These are phyloP conservation scores for Anastrepha obliqua DNA, from an alignment of 1,140 invertebrate genomes.

Conservation along the genomic window DNA sequence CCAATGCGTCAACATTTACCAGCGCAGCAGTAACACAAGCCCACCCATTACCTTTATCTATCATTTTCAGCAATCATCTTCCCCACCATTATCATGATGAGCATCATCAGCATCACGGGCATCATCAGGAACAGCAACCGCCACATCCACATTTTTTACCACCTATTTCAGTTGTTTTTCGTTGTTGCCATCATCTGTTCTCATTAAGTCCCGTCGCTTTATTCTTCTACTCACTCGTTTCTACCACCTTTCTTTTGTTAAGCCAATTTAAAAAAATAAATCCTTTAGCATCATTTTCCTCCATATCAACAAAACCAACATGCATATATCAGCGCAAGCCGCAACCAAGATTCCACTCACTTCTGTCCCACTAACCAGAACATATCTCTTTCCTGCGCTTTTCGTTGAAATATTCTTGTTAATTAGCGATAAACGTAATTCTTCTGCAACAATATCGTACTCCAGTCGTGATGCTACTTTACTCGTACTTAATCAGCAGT, in stretches of 20 bases:
- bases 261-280: not conserved
- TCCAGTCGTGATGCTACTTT: not conserved
- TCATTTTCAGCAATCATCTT: not conserved
- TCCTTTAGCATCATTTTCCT: not conserved
- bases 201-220: not conserved
- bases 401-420: not conserved
- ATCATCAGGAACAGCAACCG: not conserved
- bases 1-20: slow-evolving; percentile 5
- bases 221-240: not conserved
- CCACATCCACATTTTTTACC: too few relatives aligned
- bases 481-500: not conserved
- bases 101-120: not conserved
- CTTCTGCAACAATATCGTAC: not conserved
- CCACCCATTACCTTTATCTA: not conserved
- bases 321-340: not conserved
- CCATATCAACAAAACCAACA: not conserved
- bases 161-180: too few relatives aligned
- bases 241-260: slow-evolving; percentile 21
- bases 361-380: not conserved
- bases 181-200: not conserved
- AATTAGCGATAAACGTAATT: not conserved
- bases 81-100: not conserved
- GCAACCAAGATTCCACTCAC: not conserved
- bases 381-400: not conserved
- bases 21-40: slow-evolving; percentile 36